phyloP scores from a whole-genome alignment of 2,888 invertebrate genomes.

The Phanerotoma sp. region DNA sequence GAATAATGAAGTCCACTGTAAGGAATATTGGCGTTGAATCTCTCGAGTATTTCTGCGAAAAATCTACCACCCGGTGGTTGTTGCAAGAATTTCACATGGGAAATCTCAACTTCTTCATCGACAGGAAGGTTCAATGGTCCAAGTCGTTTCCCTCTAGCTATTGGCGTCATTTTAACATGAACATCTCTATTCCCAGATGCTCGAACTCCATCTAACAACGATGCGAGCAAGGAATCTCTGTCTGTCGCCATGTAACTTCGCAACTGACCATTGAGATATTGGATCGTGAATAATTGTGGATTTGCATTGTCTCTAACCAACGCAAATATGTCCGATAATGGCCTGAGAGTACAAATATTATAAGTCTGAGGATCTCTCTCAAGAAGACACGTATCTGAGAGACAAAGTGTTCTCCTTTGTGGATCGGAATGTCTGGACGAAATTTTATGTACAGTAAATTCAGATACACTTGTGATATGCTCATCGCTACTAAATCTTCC shows the following conservation, averaged over 20 bases:
- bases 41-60: slow-evolving; percentile 80
- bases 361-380: slow-evolving; percentile 98
- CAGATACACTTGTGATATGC: slow-evolving; percentile 92
- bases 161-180: slow-evolving; percentile 84
- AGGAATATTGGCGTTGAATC: slow-evolving; percentile 97
- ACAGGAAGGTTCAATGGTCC: slow-evolving; percentile 87
- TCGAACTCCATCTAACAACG: slow-evolving; percentile 92
- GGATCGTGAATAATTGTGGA: slow-evolving; percentile 91
- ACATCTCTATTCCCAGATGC: slow-evolving; percentile 97
- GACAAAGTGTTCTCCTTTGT: slow-evolving; percentile 84
- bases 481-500: slow-evolving; percentile 92
- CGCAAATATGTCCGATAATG: slow-evolving; percentile 84
- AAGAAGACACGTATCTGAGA: slow-evolving; percentile 92
- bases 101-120: slow-evolving; percentile 95
- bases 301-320: slow-evolving; percentile 86
- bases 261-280: slow-evolving; percentile 89
- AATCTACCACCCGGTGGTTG: slow-evolving; percentile 66
- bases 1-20: slow-evolving; percentile 97
- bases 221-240: slow-evolving; percentile 93
- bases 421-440: slow-evolving; percentile 81
- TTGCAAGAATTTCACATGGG: slow-evolving; percentile 79
- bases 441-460: slow-evolving; percentile 94
- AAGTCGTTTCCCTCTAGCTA: slow-evolving; percentile 83
- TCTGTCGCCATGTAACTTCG: slow-evolving; percentile 91
- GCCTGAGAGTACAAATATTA: slow-evolving; percentile 84